A percentile compares a stretch with the other conserved stretches of the same genome.
Conservation (phyloP, 2,888 invertebrate species). For the Drosophila tripunctata region DNA sequence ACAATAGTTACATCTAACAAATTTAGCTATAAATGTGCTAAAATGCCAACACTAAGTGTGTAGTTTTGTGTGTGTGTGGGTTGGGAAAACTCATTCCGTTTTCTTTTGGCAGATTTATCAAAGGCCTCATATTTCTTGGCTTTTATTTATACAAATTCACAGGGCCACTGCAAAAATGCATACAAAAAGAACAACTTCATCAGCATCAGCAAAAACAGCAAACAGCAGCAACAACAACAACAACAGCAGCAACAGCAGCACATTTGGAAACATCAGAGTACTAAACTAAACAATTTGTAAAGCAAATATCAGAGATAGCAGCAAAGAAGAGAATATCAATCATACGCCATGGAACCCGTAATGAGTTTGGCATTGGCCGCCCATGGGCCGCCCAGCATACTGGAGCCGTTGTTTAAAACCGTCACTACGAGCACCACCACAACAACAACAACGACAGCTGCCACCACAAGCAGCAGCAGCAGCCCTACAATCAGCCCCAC, state of each 20-base stretch:
- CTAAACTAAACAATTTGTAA: not conserved
- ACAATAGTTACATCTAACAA: too few species aligned
- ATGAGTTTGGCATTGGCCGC: constrained; percentile 78
- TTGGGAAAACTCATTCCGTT: not conserved
- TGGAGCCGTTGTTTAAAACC: constrained; percentile 82
- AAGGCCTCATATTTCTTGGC: constrained; percentile 66
- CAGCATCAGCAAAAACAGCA: constrained; percentile 56
- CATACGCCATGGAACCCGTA: constrained; percentile 71
- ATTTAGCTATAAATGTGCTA: too few species aligned
- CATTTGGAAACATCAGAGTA: constrained; percentile 3
- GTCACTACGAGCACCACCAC: constrained; percentile 81
- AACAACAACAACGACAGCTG: constrained; percentile 77
- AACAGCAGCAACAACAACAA: constrained; percentile 46
- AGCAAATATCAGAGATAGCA: too few species aligned
- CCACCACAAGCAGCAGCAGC: constrained; percentile 68
- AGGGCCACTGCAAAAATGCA: constrained; percentile 61
- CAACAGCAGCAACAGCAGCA: constrained; percentile 12
- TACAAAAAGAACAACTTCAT: too few species aligned
- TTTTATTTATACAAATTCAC: constrained; percentile 30
- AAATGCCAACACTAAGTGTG: too few species aligned
- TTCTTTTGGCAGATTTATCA: constrained; percentile 43
- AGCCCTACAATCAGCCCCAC: constrained; percentile 59
- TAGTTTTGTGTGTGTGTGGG: too few species aligned
- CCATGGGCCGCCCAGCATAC: constrained; percentile 82
- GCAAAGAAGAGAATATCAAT: constrained; percentile 41